Evolutionary conservation across 2,113 vertebrate species (phyloP).

Genomic region (Hiodon alosoides): DNA sequence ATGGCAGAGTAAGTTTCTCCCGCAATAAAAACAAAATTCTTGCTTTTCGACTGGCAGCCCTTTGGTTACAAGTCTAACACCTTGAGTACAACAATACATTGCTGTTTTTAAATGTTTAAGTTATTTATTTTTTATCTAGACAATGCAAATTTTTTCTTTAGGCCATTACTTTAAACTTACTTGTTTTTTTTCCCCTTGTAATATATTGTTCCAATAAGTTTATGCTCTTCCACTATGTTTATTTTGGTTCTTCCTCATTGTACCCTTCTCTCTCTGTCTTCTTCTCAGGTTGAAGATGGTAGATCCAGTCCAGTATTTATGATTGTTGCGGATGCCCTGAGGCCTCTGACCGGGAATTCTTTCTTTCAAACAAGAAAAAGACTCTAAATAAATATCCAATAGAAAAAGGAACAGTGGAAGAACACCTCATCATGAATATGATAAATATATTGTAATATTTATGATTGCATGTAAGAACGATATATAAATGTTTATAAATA

Average conservation of each 20-base stretch:
- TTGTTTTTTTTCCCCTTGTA: neutral
- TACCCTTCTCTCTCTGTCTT: constrained; percentile 2
- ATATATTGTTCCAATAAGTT: neutral
- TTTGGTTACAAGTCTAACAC: no score
- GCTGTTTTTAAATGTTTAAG: no score
- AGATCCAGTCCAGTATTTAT: constrained; percentile 85
- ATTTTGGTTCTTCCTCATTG: neutral
- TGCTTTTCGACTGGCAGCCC: no score
- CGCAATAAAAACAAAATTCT: neutral
- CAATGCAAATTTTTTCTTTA: no score
- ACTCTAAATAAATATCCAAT: constrained; percentile 50
- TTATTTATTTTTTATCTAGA: no score
- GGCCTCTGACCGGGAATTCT: constrained; percentile 79
- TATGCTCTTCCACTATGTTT: neutral
- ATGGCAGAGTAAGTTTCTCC: constrained; percentile 64
- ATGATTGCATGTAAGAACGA: no score
- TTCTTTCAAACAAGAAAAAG: constrained; percentile 69
- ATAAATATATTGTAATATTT: no score
- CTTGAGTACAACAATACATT: no score
- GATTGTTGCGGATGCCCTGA: constrained; percentile 81
- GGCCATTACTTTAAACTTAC: no score
- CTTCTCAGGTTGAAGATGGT: constrained; percentile 76
- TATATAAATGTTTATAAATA: no score
- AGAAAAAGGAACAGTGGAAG: constrained; percentile 45
- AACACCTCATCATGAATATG: constrained; percentile 35